Conservation (phyloP, 2,797 vertebrate species). For the Acanthopagrus latus region DNA sequence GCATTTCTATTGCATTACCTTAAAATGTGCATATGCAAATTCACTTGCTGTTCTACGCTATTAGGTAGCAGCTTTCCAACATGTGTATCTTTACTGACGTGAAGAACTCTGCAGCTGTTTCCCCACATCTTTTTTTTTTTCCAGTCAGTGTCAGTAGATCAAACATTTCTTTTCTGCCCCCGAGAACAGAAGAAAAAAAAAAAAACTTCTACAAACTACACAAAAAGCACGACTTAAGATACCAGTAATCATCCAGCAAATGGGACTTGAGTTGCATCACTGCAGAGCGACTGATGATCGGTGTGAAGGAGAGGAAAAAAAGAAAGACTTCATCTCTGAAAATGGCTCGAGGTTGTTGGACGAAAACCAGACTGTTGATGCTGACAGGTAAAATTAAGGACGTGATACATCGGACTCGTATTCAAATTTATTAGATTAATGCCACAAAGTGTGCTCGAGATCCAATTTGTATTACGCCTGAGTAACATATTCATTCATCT, state of each 20-base stretch:
- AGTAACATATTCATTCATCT: constrained; percentile 75
- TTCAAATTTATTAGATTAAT: too few relatives aligned
- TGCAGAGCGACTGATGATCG: constrained; percentile 5
- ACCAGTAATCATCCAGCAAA: neutral
- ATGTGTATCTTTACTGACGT: neutral
- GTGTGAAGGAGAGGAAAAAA: too few relatives aligned
- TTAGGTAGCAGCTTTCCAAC: neutral
- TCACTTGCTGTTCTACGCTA: neutral
- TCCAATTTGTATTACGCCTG: constrained; percentile 73
- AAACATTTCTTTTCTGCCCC: neutral
- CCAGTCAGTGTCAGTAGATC: neutral
- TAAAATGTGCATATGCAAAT: too few relatives aligned
- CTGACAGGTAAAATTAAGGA: constrained; percentile 44
- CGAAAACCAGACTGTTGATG: neutral
- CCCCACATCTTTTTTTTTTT: neutral
- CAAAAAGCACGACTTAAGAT: neutral
- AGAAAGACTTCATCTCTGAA: neutral
- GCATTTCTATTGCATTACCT: too few relatives aligned
- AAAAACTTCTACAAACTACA: neutral
- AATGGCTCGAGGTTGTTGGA: constrained; percentile 20
- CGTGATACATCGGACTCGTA: constrained; percentile 15
- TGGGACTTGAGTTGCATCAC: neutral
- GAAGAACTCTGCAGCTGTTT: neutral
- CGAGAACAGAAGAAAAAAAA: neutral
- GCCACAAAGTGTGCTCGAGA: constrained; percentile 48